phyloP scores from a whole-genome alignment of 2,888 invertebrate genomes.

The Axea sp. region DNA sequence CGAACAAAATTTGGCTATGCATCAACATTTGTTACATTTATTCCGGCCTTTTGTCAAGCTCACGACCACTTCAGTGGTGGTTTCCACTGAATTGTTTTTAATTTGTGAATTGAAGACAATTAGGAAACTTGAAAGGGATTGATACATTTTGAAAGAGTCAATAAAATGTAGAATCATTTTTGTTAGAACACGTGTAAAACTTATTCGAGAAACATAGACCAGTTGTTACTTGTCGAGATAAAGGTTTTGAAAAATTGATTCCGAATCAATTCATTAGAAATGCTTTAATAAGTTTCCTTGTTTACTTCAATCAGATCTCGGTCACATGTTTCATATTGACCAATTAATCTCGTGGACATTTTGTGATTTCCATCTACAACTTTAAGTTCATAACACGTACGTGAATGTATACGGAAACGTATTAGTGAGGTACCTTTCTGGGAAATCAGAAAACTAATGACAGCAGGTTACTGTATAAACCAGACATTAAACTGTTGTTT shows the following conservation, averaged over 20 bases:
- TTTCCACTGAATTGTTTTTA: too few relatives aligned
- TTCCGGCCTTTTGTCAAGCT: constrained; percentile 41
- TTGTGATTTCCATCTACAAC: too few relatives aligned
- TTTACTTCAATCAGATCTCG: constrained; percentile 20
- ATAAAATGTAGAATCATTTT: neutral
- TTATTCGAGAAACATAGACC: too few relatives aligned
- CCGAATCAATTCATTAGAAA: constrained; percentile 5
- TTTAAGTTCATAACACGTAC: too few relatives aligned
- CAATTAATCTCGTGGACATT: constrained; percentile 29
- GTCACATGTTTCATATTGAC: constrained; percentile 5
- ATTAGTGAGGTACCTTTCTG: neutral
- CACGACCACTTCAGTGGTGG: too few relatives aligned
- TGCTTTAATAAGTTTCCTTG: constrained; percentile 27
- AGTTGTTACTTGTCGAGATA: constrained; percentile 1
- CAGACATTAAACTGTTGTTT: constrained; percentile 16
- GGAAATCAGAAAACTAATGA: neutral
- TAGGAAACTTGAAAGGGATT: constrained; percentile 1
- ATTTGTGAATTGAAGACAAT: constrained; percentile 34
- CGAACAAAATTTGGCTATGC: constrained; percentile 44
- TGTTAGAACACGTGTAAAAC: too few relatives aligned
- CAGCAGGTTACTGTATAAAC: neutral
- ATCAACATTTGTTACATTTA: constrained; percentile 54
- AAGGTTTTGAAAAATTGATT: constrained; percentile 18
- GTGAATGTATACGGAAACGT: neutral
- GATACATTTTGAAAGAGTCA: neutral